Conservation (phyloP, 2,797 vertebrate species). For the Dendrocincla fuliginosa region DNA sequence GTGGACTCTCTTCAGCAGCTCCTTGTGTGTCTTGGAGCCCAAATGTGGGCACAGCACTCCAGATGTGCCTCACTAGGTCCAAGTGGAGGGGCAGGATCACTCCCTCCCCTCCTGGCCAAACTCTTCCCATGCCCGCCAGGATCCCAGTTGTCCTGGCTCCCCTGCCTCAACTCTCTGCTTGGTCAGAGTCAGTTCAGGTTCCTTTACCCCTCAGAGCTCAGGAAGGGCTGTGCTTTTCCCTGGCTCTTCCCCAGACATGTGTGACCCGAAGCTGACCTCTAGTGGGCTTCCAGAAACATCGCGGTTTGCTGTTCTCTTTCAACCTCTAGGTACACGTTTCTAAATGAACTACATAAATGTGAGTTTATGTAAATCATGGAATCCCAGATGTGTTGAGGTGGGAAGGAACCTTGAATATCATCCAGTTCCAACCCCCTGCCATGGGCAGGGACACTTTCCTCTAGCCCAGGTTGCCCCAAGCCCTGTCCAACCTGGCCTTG, state of each 20-base stretch:
- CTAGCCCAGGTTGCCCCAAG: neutral
- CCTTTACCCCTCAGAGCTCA: rapidly evolving
- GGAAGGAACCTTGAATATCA: neutral
- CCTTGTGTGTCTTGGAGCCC: neutral
- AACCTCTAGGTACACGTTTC: neutral
- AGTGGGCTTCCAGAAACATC: neutral
- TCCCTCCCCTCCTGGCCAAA: neutral
- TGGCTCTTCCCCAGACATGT: neutral
- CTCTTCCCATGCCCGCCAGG: rapidly evolving
- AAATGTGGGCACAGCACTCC: neutral
- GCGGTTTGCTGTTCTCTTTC: neutral
- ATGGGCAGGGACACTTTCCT: neutral
- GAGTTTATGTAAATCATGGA: neutral
- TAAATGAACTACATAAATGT: neutral
- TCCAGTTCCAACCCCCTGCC: neutral
- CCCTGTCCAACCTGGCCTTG: neutral
- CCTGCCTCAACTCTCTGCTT: neutral
- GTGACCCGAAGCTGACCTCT: neutral
- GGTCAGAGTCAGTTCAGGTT: neutral
- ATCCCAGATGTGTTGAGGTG: neutral
- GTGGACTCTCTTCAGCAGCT: neutral
- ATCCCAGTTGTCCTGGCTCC: neutral
- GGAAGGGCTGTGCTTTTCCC: neutral
- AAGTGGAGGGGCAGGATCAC: neutral
- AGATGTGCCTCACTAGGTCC: neutral